phyloP scores from a whole-genome alignment of 2,113 vertebrate species.

The Amphiprion ocellaris region DNA sequence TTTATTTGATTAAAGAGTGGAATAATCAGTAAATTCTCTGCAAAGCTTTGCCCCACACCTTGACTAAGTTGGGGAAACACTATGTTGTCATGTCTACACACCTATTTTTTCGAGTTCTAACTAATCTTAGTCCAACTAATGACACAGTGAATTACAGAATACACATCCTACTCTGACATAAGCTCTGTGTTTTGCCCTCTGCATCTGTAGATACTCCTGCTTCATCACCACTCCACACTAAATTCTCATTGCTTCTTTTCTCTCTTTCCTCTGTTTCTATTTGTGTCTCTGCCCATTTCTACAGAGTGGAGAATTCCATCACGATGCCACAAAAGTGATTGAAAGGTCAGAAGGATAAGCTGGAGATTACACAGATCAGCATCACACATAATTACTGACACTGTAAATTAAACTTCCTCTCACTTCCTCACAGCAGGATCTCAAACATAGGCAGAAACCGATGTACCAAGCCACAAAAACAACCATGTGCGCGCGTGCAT shows the following conservation, averaged over 20 bases:
- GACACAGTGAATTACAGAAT: background rate
- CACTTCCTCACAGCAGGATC: constrained; percentile 28
- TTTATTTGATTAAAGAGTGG: too few species aligned
- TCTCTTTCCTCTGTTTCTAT: background rate
- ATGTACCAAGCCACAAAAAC: background rate
- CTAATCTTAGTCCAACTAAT: background rate
- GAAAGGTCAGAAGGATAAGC: constrained; percentile 48
- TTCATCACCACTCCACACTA: background rate
- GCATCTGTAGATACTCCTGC: background rate
- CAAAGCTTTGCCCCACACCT: background rate
- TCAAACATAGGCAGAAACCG: constrained; percentile 6
- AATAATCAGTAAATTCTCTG: too few species aligned
- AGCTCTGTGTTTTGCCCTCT: constrained; percentile 1
- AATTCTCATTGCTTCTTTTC: background rate
- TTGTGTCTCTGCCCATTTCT: constrained; percentile 6
- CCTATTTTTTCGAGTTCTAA: background rate
- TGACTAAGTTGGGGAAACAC: background rate
- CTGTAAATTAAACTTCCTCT: constrained; percentile 57
- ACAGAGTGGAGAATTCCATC: constrained; percentile 7
- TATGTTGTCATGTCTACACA: background rate
- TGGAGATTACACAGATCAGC: constrained; percentile 55
- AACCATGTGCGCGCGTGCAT: constrained; percentile 9
- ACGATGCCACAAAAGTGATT: constrained; percentile 6
- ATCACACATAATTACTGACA: constrained; percentile 44
- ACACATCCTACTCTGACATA: background rate